phyloP scores from a whole-genome alignment of 2,797 vertebrate genomes.

The Microctenopoma steveboyesi region DNA sequence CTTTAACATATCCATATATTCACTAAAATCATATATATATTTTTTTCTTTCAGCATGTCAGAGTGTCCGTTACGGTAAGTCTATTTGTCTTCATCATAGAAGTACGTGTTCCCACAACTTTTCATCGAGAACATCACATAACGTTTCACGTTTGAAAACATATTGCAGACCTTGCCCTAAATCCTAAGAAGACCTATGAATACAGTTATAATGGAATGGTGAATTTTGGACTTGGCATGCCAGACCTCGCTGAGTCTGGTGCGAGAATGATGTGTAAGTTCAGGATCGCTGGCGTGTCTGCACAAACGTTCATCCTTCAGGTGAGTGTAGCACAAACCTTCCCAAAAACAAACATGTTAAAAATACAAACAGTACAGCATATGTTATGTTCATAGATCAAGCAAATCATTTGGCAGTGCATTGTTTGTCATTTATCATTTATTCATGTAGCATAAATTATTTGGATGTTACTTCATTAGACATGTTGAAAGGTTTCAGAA shows the following conservation, averaged over 20 bases:
- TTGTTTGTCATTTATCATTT: constrained; percentile 22
- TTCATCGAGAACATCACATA: not conserved
- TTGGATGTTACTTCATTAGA: constrained; percentile 5
- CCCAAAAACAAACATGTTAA: not conserved
- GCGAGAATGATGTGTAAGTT: constrained; percentile 82
- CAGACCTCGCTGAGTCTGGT: constrained; percentile 81
- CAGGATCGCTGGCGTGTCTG: constrained; percentile 79
- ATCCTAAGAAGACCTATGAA: constrained; percentile 78
- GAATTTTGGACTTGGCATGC: constrained; percentile 77
- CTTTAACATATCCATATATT: not conserved
- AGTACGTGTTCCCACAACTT: accelerated
- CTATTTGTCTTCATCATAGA: not conserved
- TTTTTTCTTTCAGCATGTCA: constrained; percentile 71
- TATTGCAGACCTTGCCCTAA: constrained; percentile 75
- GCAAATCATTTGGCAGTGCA: not conserved
- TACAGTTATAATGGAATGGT: constrained; percentile 82
- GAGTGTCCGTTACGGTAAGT: constrained; percentile 79
- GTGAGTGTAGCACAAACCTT: constrained; percentile 53
- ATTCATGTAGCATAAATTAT: constrained; percentile 28
- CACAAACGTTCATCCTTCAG: constrained; percentile 83
- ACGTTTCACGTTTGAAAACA: constrained; percentile 9
- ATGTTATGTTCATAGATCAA: constrained; percentile 10
- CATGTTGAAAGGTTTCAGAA: constrained; percentile 9
- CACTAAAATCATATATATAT: constrained; percentile 1
- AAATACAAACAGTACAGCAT: not conserved